A percentile compares a stretch with the other conserved stretches of the same genome.
Conservation (phyloP, 2,888 invertebrate species). For the Ceramica pisi region DNA sequence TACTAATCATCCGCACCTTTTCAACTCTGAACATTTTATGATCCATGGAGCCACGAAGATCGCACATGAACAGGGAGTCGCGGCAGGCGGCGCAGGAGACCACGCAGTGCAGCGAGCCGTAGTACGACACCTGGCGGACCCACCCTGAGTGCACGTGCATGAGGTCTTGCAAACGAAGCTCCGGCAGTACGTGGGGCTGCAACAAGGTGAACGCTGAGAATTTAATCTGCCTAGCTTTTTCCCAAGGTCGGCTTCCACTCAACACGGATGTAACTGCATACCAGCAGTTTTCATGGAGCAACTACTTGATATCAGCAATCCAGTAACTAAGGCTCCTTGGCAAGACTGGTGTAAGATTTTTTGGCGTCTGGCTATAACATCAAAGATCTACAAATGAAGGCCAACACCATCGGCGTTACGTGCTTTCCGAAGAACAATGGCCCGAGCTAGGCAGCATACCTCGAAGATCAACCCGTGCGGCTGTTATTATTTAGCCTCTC, state of each 20-base stretch:
- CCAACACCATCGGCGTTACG: too few species aligned
- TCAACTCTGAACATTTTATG: conserved; percentile 91
- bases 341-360: too few species aligned
- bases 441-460: too few species aligned
- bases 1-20: conserved; percentile 74
- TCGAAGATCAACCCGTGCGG: neutral
- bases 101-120: conserved; percentile 92
- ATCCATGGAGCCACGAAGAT: conserved; percentile 90
- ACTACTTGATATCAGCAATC: too few species aligned
- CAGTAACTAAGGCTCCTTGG: too few species aligned
- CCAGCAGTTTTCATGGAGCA: too few species aligned
- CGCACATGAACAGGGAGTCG: conserved; percentile 91
- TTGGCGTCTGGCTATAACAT: neutral
- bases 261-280: too few species aligned
- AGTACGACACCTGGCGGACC: conserved; percentile 93
- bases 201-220: conserved; percentile 4
- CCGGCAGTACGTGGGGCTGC: conserved; percentile 86
- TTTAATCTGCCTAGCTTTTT: too few species aligned
- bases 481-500: neutral
- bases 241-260: too few species aligned
- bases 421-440: too few species aligned
- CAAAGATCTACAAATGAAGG: neutral
- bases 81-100: conserved; percentile 93
- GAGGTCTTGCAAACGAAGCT: conserved; percentile 89
- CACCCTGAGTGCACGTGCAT: conserved; percentile 92